Evolutionary conservation across 2,113 vertebrate genomes (phyloP).

Genomic region (Sapajus apella): DNA sequence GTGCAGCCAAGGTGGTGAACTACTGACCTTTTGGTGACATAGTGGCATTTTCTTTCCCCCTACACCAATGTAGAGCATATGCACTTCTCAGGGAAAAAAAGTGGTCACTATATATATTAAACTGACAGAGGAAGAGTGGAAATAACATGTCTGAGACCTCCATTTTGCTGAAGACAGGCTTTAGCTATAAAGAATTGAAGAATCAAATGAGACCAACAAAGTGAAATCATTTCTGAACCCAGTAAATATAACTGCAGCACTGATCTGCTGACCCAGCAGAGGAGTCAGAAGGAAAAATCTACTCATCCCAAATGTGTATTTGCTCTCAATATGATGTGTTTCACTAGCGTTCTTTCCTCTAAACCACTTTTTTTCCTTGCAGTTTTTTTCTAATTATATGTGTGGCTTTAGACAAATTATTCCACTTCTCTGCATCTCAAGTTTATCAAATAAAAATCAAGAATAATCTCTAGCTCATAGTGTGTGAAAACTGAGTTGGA

Average conservation of each 20-base stretch:
- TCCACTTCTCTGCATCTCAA: neutral
- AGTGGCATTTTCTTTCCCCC: neutral
- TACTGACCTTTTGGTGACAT: neutral
- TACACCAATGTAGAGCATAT: neutral
- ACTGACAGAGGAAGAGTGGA: neutral
- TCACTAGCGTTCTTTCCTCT: neutral
- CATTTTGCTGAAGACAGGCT: neutral
- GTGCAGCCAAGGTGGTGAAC: neutral
- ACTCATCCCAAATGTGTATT: neutral
- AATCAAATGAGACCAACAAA: neutral
- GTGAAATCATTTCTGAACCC: constrained; percentile 23
- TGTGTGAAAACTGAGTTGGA: neutral
- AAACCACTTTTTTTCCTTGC: neutral
- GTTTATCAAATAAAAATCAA: neutral
- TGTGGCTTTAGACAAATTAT: neutral
- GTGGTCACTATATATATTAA: neutral
- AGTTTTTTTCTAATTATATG: neutral
- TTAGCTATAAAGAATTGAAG: neutral
- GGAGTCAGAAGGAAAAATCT: neutral
- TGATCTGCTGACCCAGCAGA: neutral
- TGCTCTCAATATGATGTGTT: neutral
- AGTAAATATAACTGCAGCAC: neutral
- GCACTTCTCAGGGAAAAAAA: neutral
- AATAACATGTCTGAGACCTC: neutral
- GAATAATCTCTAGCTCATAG: neutral